These are phyloP conservation scores for Archaeoteleia sp. DNA, from an alignment of 2,888 invertebrate species.

Conservation along the genomic window DNA sequence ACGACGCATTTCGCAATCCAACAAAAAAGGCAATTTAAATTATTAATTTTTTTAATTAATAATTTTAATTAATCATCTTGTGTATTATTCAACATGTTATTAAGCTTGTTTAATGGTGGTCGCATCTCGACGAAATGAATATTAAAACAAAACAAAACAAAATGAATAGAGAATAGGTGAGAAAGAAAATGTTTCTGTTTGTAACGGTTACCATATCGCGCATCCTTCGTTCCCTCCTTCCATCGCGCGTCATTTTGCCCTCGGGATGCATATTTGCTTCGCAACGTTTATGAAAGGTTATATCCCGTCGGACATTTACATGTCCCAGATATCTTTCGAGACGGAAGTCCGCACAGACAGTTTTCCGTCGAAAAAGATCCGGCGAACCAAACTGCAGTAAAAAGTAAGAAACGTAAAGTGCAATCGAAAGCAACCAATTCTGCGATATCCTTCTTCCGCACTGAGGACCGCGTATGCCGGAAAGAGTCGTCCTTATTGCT, in stretches of 20 bases:
- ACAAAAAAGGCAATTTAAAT: no score
- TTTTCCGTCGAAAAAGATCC: conserved; percentile 31
- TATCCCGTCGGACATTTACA: conserved; percentile 41
- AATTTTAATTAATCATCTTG: no score
- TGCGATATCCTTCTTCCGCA: conserved; percentile 1
- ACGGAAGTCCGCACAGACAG: conserved; percentile 54
- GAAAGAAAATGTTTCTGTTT: conserved; percentile 29
- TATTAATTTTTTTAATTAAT: no score
- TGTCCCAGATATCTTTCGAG: conserved; percentile 61
- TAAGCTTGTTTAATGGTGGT: no score
- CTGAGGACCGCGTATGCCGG: no score
- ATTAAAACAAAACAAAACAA: no score
- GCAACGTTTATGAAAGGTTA: conserved; percentile 45
- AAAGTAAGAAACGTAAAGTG: conserved; percentile 13
- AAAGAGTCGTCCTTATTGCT: conserved; percentile 1
- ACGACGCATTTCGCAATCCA: no score
- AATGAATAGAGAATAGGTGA: conserved; percentile 20
- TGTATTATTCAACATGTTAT: no score
- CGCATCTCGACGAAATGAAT: no score
- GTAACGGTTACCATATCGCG: conserved; percentile 28
- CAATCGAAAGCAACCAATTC: conserved; percentile 12
- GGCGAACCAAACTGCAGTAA: conserved; percentile 14
- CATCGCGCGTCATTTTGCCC: conserved; percentile 38
- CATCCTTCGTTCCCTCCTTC: conserved; percentile 30
- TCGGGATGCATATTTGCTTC: conserved; percentile 38